These are phyloP conservation scores for Lophius americanus DNA, from an alignment of 2,797 vertebrate species.

Conservation along the genomic window DNA sequence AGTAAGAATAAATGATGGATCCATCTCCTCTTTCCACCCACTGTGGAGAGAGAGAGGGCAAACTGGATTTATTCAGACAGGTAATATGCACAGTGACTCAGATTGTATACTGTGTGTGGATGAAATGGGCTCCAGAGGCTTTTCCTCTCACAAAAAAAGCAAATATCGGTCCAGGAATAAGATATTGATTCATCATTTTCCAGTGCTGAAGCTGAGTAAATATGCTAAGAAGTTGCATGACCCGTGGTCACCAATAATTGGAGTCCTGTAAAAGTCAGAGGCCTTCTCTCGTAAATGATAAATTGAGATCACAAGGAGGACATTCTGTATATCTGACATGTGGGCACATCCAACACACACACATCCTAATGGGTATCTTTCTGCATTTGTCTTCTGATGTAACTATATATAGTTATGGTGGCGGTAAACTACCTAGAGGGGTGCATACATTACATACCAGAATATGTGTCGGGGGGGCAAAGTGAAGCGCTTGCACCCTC, in stretches of 20 bases:
- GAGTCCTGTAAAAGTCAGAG: constrained; percentile 40
- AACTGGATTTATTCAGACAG: constrained; percentile 70
- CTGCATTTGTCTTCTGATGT: too few relatives aligned
- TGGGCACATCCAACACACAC: too few relatives aligned
- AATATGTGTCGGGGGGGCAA: too few relatives aligned
- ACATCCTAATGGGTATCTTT: too few relatives aligned
- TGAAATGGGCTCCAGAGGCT: constrained; percentile 61
- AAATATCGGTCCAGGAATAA: constrained; percentile 72
- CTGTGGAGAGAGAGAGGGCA: constrained; percentile 42
- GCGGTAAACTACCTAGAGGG: too few relatives aligned
- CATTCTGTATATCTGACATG: background rate
- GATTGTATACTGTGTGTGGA: constrained; percentile 63
- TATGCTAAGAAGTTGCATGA: constrained; percentile 50
- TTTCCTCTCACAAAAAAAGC: constrained; percentile 70
- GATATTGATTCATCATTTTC: constrained; percentile 75
- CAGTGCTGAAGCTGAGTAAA: constrained; percentile 59
- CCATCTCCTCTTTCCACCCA: constrained; percentile 43
- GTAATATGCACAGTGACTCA: constrained; percentile 68
- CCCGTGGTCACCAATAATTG: constrained; percentile 48
- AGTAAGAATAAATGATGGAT: constrained; percentile 52
- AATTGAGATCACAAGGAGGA: constrained; percentile 19
- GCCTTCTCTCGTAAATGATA: constrained; percentile 23
- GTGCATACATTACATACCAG: too few relatives aligned
- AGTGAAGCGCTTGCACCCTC: too few relatives aligned
- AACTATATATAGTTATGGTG: too few relatives aligned